Evolutionary conservation across 2,113 vertebrate species (phyloP), one percentile per base, ranked within the genome.

Genomic region (Terrapene triunguis): DNA sequence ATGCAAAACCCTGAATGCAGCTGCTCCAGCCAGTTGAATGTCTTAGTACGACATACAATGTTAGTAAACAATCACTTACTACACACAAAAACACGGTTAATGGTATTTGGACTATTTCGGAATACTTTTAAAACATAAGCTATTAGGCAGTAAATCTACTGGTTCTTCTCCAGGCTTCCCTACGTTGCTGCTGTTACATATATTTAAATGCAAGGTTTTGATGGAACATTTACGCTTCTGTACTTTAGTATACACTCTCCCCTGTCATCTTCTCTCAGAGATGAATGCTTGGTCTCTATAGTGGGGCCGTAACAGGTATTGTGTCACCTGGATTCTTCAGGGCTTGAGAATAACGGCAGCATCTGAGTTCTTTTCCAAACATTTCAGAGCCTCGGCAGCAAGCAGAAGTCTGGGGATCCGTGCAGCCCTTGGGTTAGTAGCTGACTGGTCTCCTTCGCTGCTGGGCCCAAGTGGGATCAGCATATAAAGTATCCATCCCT

Each of bases 91-190:
- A 27, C 88, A 91, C 6, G 80, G 93, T 74, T 92, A 91, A 88
- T 19, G 85, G 93, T 83, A 91, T 85, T 0, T 35, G 93, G 90
- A 62, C 32, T 94, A 92, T 91, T 92, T 97, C 93, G 88, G 88
- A 96, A 91, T 62, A 93, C 81, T 96, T 97, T 83, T 80, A 57
- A 91, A 97, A 93, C 84, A 85, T 95, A 87, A 2, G 92, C 87
- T 80, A 50, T 47, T 92, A 94, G 91, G 95, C 3, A 19, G 94
- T 95, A 95, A 97, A 90, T 88, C 54, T 65, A 9, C 85, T 2
- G 0, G 92, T 93, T 96, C 93, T 95, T 1, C 0, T 5, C 74
- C 92, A 95, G 91, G 89, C 80, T 80, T 88, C 89, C 89, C 48
- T 0, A 0, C 82, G 59, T 65, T 88, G 87, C 85, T 80, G 87